Conservation (phyloP, 2,888 invertebrate species). For the Dascillus cervinus region DNA sequence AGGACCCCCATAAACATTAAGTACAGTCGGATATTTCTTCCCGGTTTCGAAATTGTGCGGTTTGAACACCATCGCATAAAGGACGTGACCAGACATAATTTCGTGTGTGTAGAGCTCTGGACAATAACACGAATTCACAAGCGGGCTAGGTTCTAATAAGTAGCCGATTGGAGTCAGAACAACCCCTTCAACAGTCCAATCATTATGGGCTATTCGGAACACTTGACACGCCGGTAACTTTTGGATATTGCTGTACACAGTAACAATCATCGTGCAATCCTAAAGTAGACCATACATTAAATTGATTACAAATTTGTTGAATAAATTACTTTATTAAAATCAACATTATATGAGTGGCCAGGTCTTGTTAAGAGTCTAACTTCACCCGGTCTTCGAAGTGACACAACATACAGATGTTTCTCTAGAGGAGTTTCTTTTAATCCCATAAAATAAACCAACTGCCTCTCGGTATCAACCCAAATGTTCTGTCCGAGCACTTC, state of each 20-base stretch:
- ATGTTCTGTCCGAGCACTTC: slow-evolving; percentile 78
- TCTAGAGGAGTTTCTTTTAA: slow-evolving; percentile 86
- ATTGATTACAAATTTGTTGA: no score
- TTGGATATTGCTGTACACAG: slow-evolving; percentile 77
- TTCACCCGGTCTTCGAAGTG: slow-evolving; percentile 62
- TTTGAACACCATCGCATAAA: slow-evolving; percentile 87
- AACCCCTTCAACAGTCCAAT: slow-evolving; percentile 62
- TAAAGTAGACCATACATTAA: slow-evolving; percentile 34
- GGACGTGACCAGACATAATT: slow-evolving; percentile 59
- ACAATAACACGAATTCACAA: slow-evolving; percentile 51
- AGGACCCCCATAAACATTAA: slow-evolving; percentile 97
- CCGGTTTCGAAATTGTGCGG: slow-evolving; percentile 62
- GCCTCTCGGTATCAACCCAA: slow-evolving; percentile 75
- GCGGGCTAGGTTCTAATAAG: slow-evolving; percentile 52
- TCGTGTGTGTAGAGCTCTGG: slow-evolving; percentile 68
- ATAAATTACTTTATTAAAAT: slow-evolving; percentile 71
- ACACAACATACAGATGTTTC: slow-evolving; percentile 84
- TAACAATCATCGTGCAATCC: slow-evolving; percentile 74
- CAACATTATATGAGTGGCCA: slow-evolving; percentile 78
- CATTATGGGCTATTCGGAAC: slow-evolving; percentile 59
- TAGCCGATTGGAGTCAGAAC: slow-evolving; percentile 63
- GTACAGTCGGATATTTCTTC: slow-evolving; percentile 80
- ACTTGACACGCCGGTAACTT: slow-evolving; percentile 73
- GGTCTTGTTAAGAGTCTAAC: slow-evolving; percentile 70
- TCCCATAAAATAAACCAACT: slow-evolving; percentile 86